These are phyloP conservation scores for Chaetura pelagica DNA, from an alignment of 2,113 vertebrate species.

Conservation along the genomic window DNA sequence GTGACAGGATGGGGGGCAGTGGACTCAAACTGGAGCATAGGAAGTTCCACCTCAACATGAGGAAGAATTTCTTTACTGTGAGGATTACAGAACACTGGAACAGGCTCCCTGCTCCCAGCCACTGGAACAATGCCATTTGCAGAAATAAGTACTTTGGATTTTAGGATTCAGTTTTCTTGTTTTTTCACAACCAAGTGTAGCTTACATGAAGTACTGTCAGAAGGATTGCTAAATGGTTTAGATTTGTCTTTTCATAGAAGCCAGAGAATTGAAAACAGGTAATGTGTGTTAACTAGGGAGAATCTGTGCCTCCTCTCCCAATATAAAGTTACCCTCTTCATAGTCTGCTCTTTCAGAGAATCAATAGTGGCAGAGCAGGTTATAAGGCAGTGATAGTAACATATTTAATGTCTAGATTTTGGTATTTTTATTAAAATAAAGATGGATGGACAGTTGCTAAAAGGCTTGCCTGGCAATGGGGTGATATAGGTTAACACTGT, in stretches of 20 bases:
- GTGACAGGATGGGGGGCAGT: too few species aligned
- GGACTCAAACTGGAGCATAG: too few species aligned
- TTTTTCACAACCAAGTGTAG: neutral
- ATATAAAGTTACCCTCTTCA: neutral
- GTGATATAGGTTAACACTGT: neutral
- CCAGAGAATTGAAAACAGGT: neutral
- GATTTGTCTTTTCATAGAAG: neutral
- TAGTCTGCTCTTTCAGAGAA: neutral
- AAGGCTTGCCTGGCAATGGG: neutral
- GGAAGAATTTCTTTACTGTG: too few species aligned
- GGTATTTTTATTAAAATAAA: neutral
- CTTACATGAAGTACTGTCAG: neutral
- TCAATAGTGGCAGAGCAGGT: neutral
- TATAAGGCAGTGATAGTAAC: neutral
- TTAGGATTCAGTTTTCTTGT: neutral
- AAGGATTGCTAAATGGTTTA: neutral
- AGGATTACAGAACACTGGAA: too few species aligned
- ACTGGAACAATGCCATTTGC: neutral
- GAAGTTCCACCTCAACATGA: too few species aligned
- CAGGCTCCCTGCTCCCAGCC: too few species aligned
- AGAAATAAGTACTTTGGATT: neutral
- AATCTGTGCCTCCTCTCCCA: neutral
- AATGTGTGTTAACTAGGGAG: neutral
- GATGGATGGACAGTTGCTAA: neutral
- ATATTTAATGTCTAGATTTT: neutral